phyloP scores from a whole-genome alignment of 2,797 vertebrate species.

The Coregonus suidteri region DNA sequence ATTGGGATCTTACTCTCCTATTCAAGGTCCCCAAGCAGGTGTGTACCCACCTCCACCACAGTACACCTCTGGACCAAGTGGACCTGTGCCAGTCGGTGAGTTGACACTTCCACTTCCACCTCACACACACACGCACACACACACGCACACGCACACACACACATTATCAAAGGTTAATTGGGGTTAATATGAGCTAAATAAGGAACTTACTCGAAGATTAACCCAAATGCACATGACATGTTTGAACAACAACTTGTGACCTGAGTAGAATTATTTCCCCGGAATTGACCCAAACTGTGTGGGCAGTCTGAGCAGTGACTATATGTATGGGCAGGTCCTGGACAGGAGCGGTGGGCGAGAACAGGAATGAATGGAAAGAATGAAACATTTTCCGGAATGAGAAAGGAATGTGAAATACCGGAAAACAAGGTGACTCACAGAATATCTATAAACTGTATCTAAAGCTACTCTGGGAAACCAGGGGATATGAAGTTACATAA shows the following conservation, averaged over 20 bases:
- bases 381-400: neutral
- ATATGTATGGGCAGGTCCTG: neutral
- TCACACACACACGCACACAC: neutral
- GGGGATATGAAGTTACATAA: too few relatives aligned
- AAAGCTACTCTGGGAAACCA: neutral
- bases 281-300: neutral
- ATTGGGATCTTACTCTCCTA: neutral
- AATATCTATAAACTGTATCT: neutral
- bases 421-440: too few relatives aligned
- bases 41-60: constrained; percentile 17
- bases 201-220: neutral
- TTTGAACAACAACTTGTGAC: neutral
- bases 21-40: constrained; percentile 31
- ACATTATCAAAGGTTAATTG: neutral
- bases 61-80: neutral
- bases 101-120: neutral
- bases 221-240: neutral
- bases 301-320: neutral
- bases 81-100: constrained; percentile 33
- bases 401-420: neutral
- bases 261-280: neutral
- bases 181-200: neutral
- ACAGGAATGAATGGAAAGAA: neutral
- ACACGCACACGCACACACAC: neutral
- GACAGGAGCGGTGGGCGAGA: neutral